Conservation (phyloP, 2,797 vertebrate genomes). For the Rhodeus uyekii region DNA sequence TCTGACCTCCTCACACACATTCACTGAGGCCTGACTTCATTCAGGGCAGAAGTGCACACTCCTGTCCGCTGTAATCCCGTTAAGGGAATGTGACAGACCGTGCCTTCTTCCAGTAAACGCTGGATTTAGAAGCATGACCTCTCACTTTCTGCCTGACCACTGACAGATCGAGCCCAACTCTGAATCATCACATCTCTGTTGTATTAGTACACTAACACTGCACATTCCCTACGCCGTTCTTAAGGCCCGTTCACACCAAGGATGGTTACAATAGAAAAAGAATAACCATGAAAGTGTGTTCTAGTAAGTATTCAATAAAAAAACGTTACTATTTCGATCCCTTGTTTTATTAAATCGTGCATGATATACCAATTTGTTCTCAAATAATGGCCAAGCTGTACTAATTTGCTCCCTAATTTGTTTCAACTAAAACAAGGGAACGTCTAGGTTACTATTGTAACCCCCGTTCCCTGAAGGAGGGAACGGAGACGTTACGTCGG, state of each 20-base stretch:
- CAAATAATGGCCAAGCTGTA: no score
- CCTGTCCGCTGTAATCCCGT: constrained; percentile 68
- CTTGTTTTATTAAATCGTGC: no score
- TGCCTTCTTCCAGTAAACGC: constrained; percentile 58
- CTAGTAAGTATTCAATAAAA: not conserved
- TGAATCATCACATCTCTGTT: not conserved
- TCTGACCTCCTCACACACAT: constrained; percentile 58
- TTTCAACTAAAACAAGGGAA: no score
- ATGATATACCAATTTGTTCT: no score
- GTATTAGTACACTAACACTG: not conserved
- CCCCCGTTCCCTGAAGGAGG: no score
- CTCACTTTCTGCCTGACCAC: not conserved
- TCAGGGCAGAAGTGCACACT: constrained; percentile 44
- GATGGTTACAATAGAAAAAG: not conserved
- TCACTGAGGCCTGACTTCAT: constrained; percentile 42
- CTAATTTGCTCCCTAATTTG: no score
- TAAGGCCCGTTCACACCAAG: not conserved
- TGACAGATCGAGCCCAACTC: not conserved
- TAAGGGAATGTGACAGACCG: constrained; percentile 71
- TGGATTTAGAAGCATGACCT: constrained; percentile 49
- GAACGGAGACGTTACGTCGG: no score
- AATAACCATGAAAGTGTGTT: not conserved
- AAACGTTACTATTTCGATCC: no score
- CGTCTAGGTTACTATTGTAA: no score
- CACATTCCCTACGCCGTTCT: not conserved